These are phyloP conservation scores for Chondrilla cf. caribensis DNA, from an alignment of 37 sponge, comb jelly and placozoan species.

Conservation along the genomic window DNA sequence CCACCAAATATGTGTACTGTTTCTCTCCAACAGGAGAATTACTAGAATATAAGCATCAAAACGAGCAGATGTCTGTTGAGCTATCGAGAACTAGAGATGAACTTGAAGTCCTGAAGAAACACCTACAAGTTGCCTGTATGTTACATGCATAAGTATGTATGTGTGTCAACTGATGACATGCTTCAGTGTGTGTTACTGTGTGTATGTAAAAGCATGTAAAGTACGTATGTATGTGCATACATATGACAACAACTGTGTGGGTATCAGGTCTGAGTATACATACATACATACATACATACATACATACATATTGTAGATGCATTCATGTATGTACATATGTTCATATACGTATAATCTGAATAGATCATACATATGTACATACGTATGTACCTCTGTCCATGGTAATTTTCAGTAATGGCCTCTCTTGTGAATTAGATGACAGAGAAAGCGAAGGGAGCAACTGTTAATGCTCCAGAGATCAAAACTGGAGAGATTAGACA, in stretches of 20 bases:
- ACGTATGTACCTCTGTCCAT: background rate
- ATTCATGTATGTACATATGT: background rate
- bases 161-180: no score
- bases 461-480: conserved; percentile 30
- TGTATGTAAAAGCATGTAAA: no score
- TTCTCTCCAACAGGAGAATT: no score
- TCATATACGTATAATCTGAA: background rate
- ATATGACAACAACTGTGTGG: no score
- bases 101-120: background rate
- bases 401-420: no score
- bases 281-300: no score
- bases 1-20: no score
- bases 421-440: conserved; percentile 22
- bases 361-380: background rate
- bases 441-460: conserved; percentile 30
- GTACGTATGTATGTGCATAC: no score
- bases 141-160: no score
- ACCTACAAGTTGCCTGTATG: background rate
- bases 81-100: background rate
- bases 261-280: no score
- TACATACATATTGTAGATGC: background rate
- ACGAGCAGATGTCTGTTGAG: background rate
- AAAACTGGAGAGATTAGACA: conserved; percentile 22
- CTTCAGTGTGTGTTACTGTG: no score
- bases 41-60: background rate